These are phyloP conservation scores for Cliona cf. orientalis DNA, from an alignment of 37 sponge, comb jelly and placozoan genomes.

Conservation along the genomic window DNA sequence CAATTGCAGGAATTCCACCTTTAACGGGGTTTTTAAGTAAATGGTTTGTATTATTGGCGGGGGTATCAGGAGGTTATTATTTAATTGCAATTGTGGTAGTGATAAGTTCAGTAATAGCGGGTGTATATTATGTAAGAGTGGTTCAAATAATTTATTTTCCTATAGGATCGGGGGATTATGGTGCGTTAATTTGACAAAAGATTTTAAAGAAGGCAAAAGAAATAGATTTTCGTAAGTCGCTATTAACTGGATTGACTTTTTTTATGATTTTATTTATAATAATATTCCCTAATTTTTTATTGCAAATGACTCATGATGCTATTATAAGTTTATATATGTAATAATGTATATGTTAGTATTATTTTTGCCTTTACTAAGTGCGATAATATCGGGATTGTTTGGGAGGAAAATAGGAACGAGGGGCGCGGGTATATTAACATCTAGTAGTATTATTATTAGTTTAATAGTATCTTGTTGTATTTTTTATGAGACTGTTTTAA, in stretches of 20 bases:
- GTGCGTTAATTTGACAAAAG: conserved; percentile 71
- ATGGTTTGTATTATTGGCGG: conserved; percentile 68
- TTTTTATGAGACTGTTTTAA: too few species aligned
- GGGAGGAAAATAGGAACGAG: too few species aligned
- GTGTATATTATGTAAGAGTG: conserved; percentile 85
- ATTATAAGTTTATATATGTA: too few species aligned
- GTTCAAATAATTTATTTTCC: conserved; percentile 84
- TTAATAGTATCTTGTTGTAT: too few species aligned
- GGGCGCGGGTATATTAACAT: too few species aligned
- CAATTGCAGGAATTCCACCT: conserved; percentile 74
- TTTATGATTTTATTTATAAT: conserved; percentile 65
- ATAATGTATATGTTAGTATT: too few species aligned
- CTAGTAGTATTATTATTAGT: too few species aligned
- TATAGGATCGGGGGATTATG: conserved; percentile 38
- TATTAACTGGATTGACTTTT: conserved; percentile 45
- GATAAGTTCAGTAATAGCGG: conserved; percentile 73
- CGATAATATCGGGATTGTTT: too few species aligned
- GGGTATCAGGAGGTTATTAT: conserved; percentile 74
- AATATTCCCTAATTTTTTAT: conserved; percentile 60
- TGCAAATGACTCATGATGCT: conserved; percentile 61
- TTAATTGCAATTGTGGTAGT: conserved; percentile 60
- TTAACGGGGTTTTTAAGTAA: conserved; percentile 81
- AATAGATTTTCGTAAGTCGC: too few species aligned
- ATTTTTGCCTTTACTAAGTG: too few species aligned
- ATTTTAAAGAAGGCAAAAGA: conserved; percentile 26